Evolutionary conservation across 2,113 vertebrate genomes (phyloP), one percentile per base, ranked within the genome.

Genomic region (Dunckerocampus dactyliophorus): DNA sequence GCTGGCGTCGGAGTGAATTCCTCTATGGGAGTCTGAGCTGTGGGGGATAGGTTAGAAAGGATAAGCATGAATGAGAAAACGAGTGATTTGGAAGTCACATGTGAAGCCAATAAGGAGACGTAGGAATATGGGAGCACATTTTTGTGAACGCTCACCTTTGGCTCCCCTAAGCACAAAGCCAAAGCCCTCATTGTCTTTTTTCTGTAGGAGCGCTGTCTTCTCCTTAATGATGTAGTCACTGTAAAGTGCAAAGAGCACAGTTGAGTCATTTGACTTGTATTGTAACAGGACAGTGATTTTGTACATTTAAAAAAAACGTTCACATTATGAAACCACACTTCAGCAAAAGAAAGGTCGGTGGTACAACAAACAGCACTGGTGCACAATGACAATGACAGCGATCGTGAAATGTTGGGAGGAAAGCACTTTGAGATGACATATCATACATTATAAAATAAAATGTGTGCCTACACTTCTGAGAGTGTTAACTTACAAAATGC

Each of bases 161-260:
- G 97, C 97, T 90, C 97, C 97, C 80, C 97, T 88, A 78, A 99
- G 95, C 81, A 99, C 96, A 82, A 99, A 99, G 69, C 97, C 95
- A 70, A 99, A 99, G 82, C 97, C 96, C 84, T 99, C 95, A 93
- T 95, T 98, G 91, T 98, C 97, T 87, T 96, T 98, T 88, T 99
- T 99, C 93, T 99, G 97, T 80, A 99, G 93, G 89, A 98, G 93
- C 89, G 98, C 97, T 43, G 95, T 94, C 91, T 99, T 99, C 91
- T 98, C 97, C 90, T 98, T 95, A 88, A 98, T 94, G 77, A 95
- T 91, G 94, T 96, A 99, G 94, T 99, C 97, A 91, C 97, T 92
- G 84, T 80, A 90, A 48, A 63, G 64, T 53, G 59, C 17, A 67
- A 31, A 61, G 59, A 22, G 43, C 59, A 67, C 37, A 62, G 81